Conservation (phyloP, 2,888 invertebrate species). For the Plagodis pulveraria region DNA sequence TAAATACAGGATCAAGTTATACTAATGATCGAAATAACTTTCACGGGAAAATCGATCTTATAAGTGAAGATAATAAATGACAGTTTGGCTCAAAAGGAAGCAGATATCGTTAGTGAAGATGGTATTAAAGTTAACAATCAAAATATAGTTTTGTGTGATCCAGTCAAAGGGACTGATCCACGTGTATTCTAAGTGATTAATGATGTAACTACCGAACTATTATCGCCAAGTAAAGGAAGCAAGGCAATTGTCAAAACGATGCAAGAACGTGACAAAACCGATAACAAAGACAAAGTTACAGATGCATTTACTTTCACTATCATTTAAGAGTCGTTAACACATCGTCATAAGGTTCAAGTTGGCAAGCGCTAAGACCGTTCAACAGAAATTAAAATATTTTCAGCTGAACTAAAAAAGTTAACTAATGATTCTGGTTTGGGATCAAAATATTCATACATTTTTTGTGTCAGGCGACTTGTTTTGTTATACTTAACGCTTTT, state of each 20-base stretch:
- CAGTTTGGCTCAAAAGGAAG: constrained; percentile 42
- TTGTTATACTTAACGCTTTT: constrained; percentile 83
- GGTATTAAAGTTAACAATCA: constrained; percentile 72
- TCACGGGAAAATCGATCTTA: constrained; percentile 47
- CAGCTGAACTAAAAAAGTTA: constrained; percentile 70
- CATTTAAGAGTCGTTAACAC: constrained; percentile 3
- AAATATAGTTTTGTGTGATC: constrained; percentile 71
- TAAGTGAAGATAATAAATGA: constrained; percentile 35
- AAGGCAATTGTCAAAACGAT: constrained; percentile 71
- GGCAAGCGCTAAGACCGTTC: neutral
- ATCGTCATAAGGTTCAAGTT: constrained; percentile 46
- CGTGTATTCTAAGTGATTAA: constrained; percentile 77
- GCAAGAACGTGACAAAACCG: constrained; percentile 62
- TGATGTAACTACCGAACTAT: constrained; percentile 75
- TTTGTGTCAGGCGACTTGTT: constrained; percentile 64
- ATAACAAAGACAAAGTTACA: constrained; percentile 35
- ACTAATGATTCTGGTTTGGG: constrained; percentile 83
- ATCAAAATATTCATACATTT: constrained; percentile 82
- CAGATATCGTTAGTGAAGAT: constrained; percentile 59
- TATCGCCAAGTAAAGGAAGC: constrained; percentile 67
- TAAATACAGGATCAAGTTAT: constrained; percentile 74
- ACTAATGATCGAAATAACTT: constrained; percentile 63
- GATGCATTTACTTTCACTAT: constrained; percentile 8
- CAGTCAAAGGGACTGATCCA: constrained; percentile 72
- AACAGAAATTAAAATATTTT: constrained; percentile 9